Evolutionary conservation across 2,113 vertebrate genomes (phyloP), one percentile per base, ranked within the genome.

Genomic region (Glaucomys volans): DNA sequence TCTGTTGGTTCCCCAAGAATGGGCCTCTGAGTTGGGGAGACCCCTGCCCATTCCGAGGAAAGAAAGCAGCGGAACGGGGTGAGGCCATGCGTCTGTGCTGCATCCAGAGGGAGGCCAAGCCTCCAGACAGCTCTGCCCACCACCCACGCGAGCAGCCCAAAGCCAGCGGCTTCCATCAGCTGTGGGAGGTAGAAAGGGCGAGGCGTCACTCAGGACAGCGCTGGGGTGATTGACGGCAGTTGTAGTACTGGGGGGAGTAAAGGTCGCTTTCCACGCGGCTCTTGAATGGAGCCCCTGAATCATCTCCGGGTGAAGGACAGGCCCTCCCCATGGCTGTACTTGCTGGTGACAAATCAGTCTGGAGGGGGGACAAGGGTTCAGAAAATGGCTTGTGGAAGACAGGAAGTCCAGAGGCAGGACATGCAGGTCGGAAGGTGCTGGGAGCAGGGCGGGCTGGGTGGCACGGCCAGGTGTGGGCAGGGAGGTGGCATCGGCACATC

Each of bases 21-120:
- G 44, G n/a, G n/a, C 69, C 75, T 87, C 54, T 35, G 90, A 75
- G 17, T 88, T 30, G 85, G 75, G 69, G 77, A 42, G 94, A 47
- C 40, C 64, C 50, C 35, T 37, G 86, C 66, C 89, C 50, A 71
- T 42, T 40, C 47, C 22, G 13, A 50, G 26, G 14, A 91, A 96
- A 88, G 62, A 26, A 50, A 69, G 22, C 50, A 81, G 74, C 22
- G 32, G 52, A 64, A 74, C 24, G 8, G 17, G 57, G 26, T 35
- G 64, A 74, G 42, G 75, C 35, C 64, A 42, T 30, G 50, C 0
- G 4, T 18, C 0, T 7, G 8, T 11, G 3, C 80, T 37, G 66
- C 22, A 26, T 8, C 20, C 32, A 40, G 91, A 86, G 22, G n/a
- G 54, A 42, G 77, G 52, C 8, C 42, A 22, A 64, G 12, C 42